phyloP scores from a whole-genome alignment of 2,113 vertebrate species.

The Engystomops pustulosus region DNA sequence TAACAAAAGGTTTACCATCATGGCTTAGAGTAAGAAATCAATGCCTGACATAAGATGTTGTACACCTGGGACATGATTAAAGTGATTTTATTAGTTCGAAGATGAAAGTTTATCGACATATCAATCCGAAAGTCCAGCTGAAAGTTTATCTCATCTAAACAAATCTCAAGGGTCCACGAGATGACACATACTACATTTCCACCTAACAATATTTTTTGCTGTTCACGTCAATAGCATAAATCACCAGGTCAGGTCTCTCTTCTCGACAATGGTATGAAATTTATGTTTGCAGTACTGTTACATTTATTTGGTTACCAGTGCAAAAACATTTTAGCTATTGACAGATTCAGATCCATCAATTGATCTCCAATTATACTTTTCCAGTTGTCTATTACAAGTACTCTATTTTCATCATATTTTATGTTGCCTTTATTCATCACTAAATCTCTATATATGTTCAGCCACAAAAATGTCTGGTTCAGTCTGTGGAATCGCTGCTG shows the following conservation, averaged over 20 bases:
- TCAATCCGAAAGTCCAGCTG: conserved; percentile 21
- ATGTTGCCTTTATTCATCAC: not conserved
- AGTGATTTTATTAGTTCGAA: conserved; percentile 39
- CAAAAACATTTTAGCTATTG: not conserved
- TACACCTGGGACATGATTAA: conserved; percentile 13
- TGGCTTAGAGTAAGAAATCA: conserved; percentile 2
- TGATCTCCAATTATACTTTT: not conserved
- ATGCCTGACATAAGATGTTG: not conserved
- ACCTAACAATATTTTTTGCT: conserved; percentile 11
- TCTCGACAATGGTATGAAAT: not conserved
- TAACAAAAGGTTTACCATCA: not conserved
- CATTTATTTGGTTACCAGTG: not conserved
- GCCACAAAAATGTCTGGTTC: not conserved
- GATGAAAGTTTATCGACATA: conserved; percentile 43
- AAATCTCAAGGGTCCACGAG: not conserved
- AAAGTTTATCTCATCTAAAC: conserved; percentile 37
- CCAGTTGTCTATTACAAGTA: conserved; percentile 1
- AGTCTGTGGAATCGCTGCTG: conserved; percentile 8
- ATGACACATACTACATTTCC: conserved; percentile 8
- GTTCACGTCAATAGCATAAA: conserved; percentile 23
- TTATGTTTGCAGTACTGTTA: not conserved
- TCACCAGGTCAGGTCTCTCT: not conserved
- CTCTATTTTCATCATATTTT: not conserved
- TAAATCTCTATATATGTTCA: not conserved
- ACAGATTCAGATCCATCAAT: not conserved